Percentiles rank a stretch among this genome's conserved stretches.
These are phyloP conservation scores for Clusia tigrina DNA, from an alignment of 2,888 invertebrate species.

Conservation along the genomic window DNA sequence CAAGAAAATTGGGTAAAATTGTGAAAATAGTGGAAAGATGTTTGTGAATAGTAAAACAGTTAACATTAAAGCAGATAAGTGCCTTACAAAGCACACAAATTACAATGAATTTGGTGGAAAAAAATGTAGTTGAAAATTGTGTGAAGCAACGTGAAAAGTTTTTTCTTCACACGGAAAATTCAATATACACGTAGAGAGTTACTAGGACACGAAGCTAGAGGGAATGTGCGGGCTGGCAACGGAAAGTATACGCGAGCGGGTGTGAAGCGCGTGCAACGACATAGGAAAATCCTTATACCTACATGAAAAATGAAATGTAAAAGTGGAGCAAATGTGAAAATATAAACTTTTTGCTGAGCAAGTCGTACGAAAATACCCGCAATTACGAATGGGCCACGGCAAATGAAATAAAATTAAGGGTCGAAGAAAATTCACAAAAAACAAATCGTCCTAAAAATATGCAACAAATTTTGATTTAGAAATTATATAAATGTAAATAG, in stretches of 20 bases:
- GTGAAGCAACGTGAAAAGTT: conserved; percentile 34
- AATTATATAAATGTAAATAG: not conserved
- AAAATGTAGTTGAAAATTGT: conserved; percentile 24
- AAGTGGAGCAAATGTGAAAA: conserved; percentile 43
- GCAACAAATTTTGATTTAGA: not conserved
- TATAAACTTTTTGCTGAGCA: conserved; percentile 17
- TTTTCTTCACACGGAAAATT: conserved; percentile 39
- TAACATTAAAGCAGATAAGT: conserved; percentile 3
- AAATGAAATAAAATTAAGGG: not conserved
- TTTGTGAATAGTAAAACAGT: conserved; percentile 24
- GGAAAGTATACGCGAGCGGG: conserved; percentile 37
- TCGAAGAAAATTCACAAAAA: not conserved
- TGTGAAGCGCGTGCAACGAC: conserved; percentile 37
- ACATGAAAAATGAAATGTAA: conserved; percentile 41
- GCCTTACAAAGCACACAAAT: conserved; percentile 8
- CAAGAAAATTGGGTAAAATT: conserved; percentile 38
- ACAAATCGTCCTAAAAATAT: not conserved
- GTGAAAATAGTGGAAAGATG: conserved; percentile 24
- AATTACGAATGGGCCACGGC: not conserved
- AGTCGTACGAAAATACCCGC: not conserved
- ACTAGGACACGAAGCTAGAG: conserved; percentile 36
- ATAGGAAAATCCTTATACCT: conserved; percentile 46
- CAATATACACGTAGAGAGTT: conserved; percentile 43
- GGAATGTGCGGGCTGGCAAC: conserved; percentile 23
- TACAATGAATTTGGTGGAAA: conserved; percentile 14